A percentile compares a stretch with the other conserved stretches of the same genome.
These are phyloP conservation scores for Neoarius graeffei DNA, from an alignment of 2,113 vertebrate genomes.

Conservation along the genomic window DNA sequence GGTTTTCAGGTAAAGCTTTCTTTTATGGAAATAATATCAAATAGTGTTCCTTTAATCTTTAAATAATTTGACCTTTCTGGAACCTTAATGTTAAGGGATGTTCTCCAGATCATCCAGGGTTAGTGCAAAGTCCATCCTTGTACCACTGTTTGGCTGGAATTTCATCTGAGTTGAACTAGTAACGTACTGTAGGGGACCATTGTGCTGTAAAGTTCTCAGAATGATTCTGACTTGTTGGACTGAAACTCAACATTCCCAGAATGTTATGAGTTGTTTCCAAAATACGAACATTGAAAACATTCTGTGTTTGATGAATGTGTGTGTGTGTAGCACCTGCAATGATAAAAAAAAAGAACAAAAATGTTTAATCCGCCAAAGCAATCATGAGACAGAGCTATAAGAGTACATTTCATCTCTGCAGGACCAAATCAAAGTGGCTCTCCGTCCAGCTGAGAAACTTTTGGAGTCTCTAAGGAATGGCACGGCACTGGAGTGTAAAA, in stretches of 20 bases:
- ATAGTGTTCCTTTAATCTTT: background rate
- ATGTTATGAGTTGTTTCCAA: background rate
- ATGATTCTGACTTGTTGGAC: background rate
- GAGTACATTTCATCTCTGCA: slow-evolving; percentile 6
- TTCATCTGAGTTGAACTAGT: background rate
- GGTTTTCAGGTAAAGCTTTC: background rate
- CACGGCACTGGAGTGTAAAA: background rate
- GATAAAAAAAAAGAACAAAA: no score
- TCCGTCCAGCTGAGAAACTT: background rate
- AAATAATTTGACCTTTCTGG: background rate
- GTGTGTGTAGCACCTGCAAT: no score
- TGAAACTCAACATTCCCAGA: background rate
- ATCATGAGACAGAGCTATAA: background rate
- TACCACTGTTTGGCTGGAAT: background rate
- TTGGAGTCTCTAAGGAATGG: background rate
- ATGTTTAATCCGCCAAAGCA: background rate
- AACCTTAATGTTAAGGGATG: background rate
- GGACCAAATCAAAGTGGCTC: slow-evolving; percentile 4
- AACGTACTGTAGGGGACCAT: background rate
- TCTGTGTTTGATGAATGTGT: background rate
- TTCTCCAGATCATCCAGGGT: background rate
- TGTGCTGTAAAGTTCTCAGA: background rate
- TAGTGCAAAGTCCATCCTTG: background rate
- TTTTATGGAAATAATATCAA: background rate
- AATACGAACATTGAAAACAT: background rate